Evolutionary conservation across 2,888 invertebrate species (phyloP).

Genomic region (Choristoneura rosaceana): DNA sequence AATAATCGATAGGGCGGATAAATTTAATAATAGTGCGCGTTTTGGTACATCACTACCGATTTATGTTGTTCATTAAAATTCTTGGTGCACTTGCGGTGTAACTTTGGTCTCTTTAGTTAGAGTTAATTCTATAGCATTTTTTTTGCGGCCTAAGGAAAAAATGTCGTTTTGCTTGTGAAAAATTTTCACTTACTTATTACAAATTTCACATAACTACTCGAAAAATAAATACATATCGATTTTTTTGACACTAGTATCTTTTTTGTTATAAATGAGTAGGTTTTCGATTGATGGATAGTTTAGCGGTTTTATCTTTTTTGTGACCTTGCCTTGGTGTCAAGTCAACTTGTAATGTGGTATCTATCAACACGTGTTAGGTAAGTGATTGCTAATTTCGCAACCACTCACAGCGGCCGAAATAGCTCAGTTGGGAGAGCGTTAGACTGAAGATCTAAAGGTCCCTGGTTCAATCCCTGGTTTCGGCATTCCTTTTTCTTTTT

Average conservation of each 20-base stretch:
- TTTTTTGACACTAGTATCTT: background rate
- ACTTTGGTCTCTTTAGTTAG: constrained; percentile 5
- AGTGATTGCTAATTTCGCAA: constrained; percentile 25
- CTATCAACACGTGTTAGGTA: background rate
- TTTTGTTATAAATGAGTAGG: background rate
- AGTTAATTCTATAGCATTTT: too few relatives aligned
- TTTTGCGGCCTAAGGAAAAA: too few relatives aligned
- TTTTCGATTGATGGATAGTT: background rate
- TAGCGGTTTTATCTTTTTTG: background rate
- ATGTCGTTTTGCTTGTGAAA: too few relatives aligned
- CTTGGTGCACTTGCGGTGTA: constrained; percentile 36
- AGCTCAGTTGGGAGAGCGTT: constrained; percentile 70
- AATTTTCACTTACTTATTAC: too few relatives aligned
- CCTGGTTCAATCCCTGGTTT: constrained; percentile 62
- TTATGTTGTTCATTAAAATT: constrained; percentile 40
- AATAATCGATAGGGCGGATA: constrained; percentile 39
- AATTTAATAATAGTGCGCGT: constrained; percentile 38
- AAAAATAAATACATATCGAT: too few relatives aligned
- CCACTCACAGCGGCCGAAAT: constrained; percentile 59
- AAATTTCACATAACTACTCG: too few relatives aligned
- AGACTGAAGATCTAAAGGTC: constrained; percentile 51
- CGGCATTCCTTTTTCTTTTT: constrained; percentile 67
- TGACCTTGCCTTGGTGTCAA: background rate
- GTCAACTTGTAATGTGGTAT: background rate
- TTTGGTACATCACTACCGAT: constrained; percentile 41